Conservation (phyloP, 2,888 invertebrate species). For the Drosophila yooni region DNA sequence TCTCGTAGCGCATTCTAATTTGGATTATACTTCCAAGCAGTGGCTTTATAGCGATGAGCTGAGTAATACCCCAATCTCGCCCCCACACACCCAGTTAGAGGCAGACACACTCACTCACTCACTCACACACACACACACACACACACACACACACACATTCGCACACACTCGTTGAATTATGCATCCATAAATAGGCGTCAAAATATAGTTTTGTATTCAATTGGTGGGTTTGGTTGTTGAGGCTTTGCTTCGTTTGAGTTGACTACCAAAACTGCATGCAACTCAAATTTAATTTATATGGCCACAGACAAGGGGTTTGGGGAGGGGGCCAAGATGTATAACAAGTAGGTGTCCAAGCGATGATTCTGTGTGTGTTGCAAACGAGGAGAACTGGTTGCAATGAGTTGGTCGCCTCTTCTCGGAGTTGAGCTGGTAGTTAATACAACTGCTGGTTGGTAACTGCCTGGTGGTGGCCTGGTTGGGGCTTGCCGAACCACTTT, state of each 20-base stretch:
- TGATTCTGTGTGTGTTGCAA: slow-evolving; percentile 8
- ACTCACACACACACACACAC: slow-evolving; percentile 1
- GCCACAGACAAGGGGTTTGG: slow-evolving; percentile 15
- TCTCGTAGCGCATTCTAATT: slow-evolving; percentile 7
- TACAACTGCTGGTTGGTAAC: not conserved
- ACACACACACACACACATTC: slow-evolving; percentile 11
- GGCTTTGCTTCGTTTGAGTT: slow-evolving; percentile 6
- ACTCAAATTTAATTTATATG: slow-evolving; percentile 38
- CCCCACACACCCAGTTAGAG: not conserved
- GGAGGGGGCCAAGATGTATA: slow-evolving; percentile 14
- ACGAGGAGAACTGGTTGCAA: slow-evolving; percentile 41
- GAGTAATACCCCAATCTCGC: slow-evolving; percentile 10
- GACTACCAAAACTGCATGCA: slow-evolving; percentile 33
- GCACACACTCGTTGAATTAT: slow-evolving; percentile 17
- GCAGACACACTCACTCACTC: not conserved
- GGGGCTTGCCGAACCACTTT: slow-evolving; percentile 56
- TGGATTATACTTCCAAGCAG: slow-evolving; percentile 15
- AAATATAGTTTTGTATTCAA: slow-evolving; percentile 55
- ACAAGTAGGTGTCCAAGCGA: slow-evolving; percentile 53
- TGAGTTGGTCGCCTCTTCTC: slow-evolving; percentile 7
- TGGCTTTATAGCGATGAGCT: slow-evolving; percentile 18
- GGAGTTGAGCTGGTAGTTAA: slow-evolving; percentile 6
- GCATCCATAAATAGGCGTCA: slow-evolving; percentile 54
- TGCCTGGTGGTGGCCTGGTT: slow-evolving; percentile 6
- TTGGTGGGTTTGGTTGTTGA: slow-evolving; percentile 20